These are phyloP conservation scores for Anoplopoma fimbria DNA, from an alignment of 2,113 vertebrate species.

Conservation along the genomic window DNA sequence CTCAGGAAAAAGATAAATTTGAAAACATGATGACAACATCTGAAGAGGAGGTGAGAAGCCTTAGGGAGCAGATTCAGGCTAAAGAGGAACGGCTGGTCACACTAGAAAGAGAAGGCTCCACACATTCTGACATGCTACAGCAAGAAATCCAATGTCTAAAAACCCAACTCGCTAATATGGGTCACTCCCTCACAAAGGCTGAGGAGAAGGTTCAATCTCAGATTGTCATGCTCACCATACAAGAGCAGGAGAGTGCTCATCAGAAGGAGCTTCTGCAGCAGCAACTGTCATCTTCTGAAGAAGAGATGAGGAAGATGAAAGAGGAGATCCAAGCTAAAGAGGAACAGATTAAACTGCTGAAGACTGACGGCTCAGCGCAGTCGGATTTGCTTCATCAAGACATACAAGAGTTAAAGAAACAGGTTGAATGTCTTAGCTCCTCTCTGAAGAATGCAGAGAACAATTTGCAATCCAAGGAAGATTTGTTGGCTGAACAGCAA, in stretches of 20 bases:
- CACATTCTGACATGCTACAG: slow-evolving; percentile 38
- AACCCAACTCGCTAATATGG: slow-evolving; percentile 68
- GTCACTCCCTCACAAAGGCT: slow-evolving; percentile 54
- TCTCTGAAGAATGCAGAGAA: slow-evolving; percentile 76
- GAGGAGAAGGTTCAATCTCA: slow-evolving; percentile 48
- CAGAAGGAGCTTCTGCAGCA: slow-evolving; percentile 74
- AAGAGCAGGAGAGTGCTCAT: slow-evolving; percentile 48
- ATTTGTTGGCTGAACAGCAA: slow-evolving; percentile 39
- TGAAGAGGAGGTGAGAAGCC: slow-evolving; percentile 44
- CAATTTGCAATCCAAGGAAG: slow-evolving; percentile 65
- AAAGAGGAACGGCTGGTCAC: slow-evolving; percentile 79
- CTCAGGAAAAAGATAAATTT: slow-evolving; percentile 33
- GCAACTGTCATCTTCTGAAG: slow-evolving; percentile 39
- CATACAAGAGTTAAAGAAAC: slow-evolving; percentile 75
- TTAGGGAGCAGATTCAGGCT: slow-evolving; percentile 80
- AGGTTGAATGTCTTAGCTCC: slow-evolving; percentile 74
- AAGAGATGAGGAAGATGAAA: slow-evolving; percentile 26
- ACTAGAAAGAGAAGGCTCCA: slow-evolving; percentile 60
- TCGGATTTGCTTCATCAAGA: slow-evolving; percentile 51
- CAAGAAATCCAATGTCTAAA: slow-evolving; percentile 70
- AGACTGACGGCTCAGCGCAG: slow-evolving; percentile 51
- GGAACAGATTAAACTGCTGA: slow-evolving; percentile 69
- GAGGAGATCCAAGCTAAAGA: slow-evolving; percentile 68
- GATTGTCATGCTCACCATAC: not conserved
- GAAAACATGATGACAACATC: slow-evolving; percentile 24